Evolutionary conservation across 2,113 vertebrate species (phyloP), one percentile per base, ranked within the genome.

Genomic region (Rissa tridactyla): DNA sequence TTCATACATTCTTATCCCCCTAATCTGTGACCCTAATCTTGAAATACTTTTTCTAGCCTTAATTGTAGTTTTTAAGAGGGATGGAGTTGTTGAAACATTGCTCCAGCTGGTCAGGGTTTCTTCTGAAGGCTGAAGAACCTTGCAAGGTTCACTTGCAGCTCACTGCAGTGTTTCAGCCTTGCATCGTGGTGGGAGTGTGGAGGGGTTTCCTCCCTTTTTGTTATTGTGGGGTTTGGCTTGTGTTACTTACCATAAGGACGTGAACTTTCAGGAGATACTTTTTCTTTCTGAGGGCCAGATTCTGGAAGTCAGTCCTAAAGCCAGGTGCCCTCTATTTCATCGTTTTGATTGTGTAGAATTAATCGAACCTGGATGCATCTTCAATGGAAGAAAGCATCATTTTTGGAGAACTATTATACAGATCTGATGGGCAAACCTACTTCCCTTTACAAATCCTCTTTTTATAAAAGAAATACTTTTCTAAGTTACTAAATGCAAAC

Each of bases 151-250:
- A 2, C 61, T 70, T 69, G n/a, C 34, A 80, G 40, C 65, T 90
- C 36, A 3, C 40, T 79, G 62, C 38, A 25, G 3, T 60, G 38
- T 62, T 87, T 90, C 38, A 85, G 21, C 25, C 34, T 58, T 87
- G 60, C 18, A 16, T 44, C 1, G 0, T 2, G 25, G 32, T 3
- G 5, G 36, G 29, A 46, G 29, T 12, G 11, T 36, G 26, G 27
- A 84, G 25, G 2, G 10, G 8, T 58, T 88, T 86, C 69, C 16
- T 75, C 38, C 6, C 27, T 69, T 76, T 58, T 58, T 70, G 12
- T 38, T 88, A 3, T 51, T 80, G 13, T 44, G 47, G 12, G 4
- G 11, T 72, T 78, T 60, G 32, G 22, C 34, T 60, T 36, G 21
- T 9, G 82, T 46, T 34, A 80, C 40, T 66, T 54, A 26, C 11